Conservation (phyloP, 2,113 vertebrate species). For the Dolichotis patagonum region DNA sequence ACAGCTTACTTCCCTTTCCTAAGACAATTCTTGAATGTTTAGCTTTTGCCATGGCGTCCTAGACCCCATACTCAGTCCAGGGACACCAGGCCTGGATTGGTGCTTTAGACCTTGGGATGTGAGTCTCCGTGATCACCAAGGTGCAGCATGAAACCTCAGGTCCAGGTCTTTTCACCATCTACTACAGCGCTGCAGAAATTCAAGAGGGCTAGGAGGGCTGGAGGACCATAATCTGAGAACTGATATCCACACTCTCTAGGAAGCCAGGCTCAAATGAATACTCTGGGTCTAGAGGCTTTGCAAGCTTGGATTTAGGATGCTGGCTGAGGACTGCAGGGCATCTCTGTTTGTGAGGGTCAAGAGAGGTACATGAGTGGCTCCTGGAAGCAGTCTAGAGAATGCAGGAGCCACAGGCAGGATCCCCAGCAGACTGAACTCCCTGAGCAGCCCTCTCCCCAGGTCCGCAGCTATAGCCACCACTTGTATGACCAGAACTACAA, state of each 20-base stretch:
- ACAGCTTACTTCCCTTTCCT: not conserved
- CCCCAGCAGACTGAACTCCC: not conserved
- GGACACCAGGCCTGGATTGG: not conserved
- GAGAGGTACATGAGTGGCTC: fast-evolving
- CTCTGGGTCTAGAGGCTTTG: fast-evolving
- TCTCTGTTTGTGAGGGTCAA: too few relatives aligned
- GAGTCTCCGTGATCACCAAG: fast-evolving
- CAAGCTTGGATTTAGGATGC: not conserved
- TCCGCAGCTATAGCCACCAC: not conserved
- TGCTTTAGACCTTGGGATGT: not conserved
- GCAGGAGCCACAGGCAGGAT: not conserved
- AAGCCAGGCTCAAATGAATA: not conserved
- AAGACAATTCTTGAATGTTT: not conserved
- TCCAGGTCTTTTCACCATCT: not conserved
- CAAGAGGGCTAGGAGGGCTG: not conserved
- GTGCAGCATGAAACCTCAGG: not conserved
- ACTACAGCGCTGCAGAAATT: not conserved
- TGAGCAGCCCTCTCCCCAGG: not conserved
- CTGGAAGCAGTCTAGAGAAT: not conserved
- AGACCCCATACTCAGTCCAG: not conserved
- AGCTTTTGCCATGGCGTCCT: not conserved
- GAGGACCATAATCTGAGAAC: not conserved
- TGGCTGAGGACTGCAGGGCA: not conserved
- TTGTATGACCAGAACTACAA: not conserved
- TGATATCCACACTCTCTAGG: not conserved